Evolutionary conservation across 2,888 invertebrate genomes (phyloP).

Genomic region (Mechanitis messenoides): DNA sequence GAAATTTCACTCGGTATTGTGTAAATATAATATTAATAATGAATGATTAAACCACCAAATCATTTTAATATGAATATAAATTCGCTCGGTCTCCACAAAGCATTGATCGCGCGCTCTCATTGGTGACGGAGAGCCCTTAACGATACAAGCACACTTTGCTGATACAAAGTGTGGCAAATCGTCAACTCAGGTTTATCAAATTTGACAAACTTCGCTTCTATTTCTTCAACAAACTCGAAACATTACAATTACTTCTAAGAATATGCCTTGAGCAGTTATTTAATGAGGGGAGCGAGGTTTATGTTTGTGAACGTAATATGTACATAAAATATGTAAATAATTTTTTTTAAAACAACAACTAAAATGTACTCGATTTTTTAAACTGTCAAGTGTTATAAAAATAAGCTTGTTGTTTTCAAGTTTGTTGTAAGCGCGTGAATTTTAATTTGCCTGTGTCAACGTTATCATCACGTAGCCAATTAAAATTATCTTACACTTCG

Average conservation of each 20-base stretch:
- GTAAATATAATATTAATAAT: too few species aligned
- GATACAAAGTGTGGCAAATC: conserved; percentile 63
- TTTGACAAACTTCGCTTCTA: conserved; percentile 40
- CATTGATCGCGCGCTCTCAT: conserved; percentile 50
- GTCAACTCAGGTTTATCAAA: conserved; percentile 59
- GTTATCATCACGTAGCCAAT: conserved; percentile 53
- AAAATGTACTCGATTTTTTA: background rate
- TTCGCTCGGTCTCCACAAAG: conserved; percentile 47
- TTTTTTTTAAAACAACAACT: background rate
- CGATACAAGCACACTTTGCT: conserved; percentile 45
- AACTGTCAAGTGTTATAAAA: background rate
- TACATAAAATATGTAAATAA: too few species aligned
- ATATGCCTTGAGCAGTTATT: conserved; percentile 3
- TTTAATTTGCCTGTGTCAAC: conserved; percentile 52
- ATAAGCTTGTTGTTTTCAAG: background rate
- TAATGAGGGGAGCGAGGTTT: background rate
- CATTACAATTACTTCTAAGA: conserved; percentile 1
- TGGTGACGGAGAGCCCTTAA: conserved; percentile 38
- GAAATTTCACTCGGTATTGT: too few species aligned
- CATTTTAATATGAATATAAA: conserved; percentile 27
- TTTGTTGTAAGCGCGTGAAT: conserved; percentile 28
- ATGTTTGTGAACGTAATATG: background rate
- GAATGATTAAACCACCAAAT: too few species aligned
- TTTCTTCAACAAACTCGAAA: background rate
- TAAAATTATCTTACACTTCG: conserved; percentile 49